phyloP scores from a whole-genome alignment of 2,888 invertebrate species.

The Morpho helenor region DNA sequence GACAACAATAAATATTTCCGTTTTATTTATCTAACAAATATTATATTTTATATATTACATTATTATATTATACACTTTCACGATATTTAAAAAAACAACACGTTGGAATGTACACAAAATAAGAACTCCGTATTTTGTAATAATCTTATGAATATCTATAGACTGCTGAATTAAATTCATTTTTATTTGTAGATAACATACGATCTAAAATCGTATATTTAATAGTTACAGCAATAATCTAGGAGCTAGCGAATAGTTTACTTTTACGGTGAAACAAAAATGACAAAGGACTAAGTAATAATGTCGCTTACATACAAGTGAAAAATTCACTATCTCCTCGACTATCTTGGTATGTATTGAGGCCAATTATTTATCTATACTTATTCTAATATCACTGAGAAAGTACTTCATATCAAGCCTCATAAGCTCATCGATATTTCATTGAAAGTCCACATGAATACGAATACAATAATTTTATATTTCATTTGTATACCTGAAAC shows the following conservation, averaged over 20 bases:
- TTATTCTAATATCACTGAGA: conserved; percentile 69
- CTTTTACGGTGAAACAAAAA: neutral
- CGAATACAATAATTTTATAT: conserved; percentile 35
- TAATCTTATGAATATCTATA: conserved; percentile 34
- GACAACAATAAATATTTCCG: conserved; percentile 1
- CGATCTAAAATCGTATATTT: conserved; percentile 19
- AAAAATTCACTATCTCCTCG: conserved; percentile 15
- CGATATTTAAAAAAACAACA: conserved; percentile 20
- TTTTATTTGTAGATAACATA: conserved; percentile 22
- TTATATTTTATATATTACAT: conserved; percentile 18
- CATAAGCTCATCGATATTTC: conserved; percentile 68
- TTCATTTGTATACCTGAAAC: conserved; percentile 56
- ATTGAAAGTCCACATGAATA: conserved; percentile 46
- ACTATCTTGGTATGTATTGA: conserved; percentile 23
- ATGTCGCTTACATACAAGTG: neutral
- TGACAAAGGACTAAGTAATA: neutral
- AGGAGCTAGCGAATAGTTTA: conserved; percentile 16
- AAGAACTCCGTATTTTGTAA: conserved; percentile 38
- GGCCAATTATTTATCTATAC: conserved; percentile 53
- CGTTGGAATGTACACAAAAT: conserved; percentile 52
- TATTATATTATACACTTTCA: conserved; percentile 20
- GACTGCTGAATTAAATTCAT: conserved; percentile 31
- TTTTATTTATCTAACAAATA: conserved; percentile 25
- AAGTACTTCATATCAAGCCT: conserved; percentile 51
- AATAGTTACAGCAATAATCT: conserved; percentile 15